phyloP scores from a whole-genome alignment of 2,888 invertebrate species.

The Syrphus vitripennis region DNA sequence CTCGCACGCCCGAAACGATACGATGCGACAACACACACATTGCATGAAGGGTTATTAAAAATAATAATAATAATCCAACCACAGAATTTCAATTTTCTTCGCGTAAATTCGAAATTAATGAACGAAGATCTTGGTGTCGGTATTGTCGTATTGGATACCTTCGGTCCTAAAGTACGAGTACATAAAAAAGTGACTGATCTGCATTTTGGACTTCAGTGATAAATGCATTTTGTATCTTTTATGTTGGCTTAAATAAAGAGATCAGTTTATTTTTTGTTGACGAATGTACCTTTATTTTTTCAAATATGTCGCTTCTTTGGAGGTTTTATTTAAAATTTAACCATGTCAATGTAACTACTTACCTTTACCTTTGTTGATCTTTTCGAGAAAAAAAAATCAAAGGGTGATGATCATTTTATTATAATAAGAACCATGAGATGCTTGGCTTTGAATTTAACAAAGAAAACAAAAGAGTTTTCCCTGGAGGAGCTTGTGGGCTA shows the following conservation, averaged over 20 bases:
- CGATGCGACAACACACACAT: background rate
- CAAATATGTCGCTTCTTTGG: conserved; percentile 26
- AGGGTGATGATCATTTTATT: background rate
- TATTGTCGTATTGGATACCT: background rate
- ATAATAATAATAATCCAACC: conserved; percentile 61
- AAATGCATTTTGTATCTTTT: conserved; percentile 48
- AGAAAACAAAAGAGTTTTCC: background rate
- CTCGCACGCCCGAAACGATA: background rate
- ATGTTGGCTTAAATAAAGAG: conserved; percentile 25
- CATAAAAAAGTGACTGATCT: background rate
- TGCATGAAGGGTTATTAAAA: conserved; percentile 34
- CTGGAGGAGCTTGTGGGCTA: background rate
- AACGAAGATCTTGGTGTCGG: conserved; percentile 14
- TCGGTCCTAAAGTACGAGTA: background rate
- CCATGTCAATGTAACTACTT: background rate
- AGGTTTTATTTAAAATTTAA: background rate
- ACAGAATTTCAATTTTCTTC: conserved; percentile 65
- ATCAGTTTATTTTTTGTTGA: conserved; percentile 17
- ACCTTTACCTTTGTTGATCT: too few species aligned
- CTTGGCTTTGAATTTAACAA: background rate
- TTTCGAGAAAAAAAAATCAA: background rate
- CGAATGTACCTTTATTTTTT: conserved; percentile 31
- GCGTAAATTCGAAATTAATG: conserved; percentile 64
- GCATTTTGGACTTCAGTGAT: conserved; percentile 28
- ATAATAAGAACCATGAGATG: background rate